These are phyloP conservation scores for Onychomys leucogaster DNA, from an alignment of 2,797 vertebrate species.

Conservation along the genomic window DNA sequence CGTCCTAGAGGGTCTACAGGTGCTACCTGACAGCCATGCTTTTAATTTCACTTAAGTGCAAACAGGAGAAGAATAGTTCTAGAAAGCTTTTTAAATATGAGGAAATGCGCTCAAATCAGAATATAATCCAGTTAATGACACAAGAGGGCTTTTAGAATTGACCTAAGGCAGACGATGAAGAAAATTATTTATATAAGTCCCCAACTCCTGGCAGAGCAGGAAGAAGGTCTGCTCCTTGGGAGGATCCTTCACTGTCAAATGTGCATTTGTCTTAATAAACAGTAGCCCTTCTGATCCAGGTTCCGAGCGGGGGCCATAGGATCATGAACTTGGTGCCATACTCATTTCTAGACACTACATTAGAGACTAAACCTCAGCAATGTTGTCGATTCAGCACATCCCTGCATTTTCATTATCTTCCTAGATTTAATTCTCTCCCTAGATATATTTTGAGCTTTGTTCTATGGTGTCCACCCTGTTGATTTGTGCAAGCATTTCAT, in stretches of 20 bases:
- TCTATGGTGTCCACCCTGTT: neutral
- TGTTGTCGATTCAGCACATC: neutral
- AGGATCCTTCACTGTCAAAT: conserved; percentile 20
- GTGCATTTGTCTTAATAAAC: conserved; percentile 63
- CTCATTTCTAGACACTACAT: neutral
- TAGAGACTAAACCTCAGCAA: neutral
- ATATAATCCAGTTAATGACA: conserved; percentile 76
- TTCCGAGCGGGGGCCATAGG: neutral
- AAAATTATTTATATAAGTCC: neutral
- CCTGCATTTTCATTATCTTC: neutral
- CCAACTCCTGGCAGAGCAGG: conserved; percentile 38
- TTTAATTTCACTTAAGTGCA: conserved; percentile 89
- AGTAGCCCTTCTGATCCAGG: conserved; percentile 21
- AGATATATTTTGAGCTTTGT: neutral
- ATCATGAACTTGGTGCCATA: conserved; percentile 7
- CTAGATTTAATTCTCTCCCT: neutral
- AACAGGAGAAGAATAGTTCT: conserved; percentile 79
- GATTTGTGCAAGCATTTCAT: neutral
- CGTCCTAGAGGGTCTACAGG: conserved; percentile 86
- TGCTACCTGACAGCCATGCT: conserved; percentile 85
- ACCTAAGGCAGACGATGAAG: conserved; percentile 71
- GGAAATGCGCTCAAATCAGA: conserved; percentile 73
- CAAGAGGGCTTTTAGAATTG: conserved; percentile 76
- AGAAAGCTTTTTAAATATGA: conserved; percentile 84
- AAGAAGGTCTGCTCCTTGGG: conserved; percentile 40